Base-by-base conservation (phyloP, 2,888 invertebrate species). In the Philereme transversata region DNA sequence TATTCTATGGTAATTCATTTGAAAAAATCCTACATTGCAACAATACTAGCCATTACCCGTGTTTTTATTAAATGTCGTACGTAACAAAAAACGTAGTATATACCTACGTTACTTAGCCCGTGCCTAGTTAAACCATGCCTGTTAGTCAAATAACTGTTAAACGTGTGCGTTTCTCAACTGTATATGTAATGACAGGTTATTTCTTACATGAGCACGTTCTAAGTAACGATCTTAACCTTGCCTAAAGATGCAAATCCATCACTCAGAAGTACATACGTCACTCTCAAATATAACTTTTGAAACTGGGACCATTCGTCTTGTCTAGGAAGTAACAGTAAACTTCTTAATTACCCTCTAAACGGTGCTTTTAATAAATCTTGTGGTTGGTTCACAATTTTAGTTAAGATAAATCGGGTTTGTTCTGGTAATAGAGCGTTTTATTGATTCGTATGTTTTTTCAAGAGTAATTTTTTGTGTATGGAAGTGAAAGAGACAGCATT, bases 301-400 rank as follows among this genome's bases (percentile, higher is more conserved):
- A 69, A 68, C 63, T 70, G 57, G 57, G 58, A 62, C 65, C 72
- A 75, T 64, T 54, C 10, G 53, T 70, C 69, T 54, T 68, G 54
- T 60, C 51, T 51, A 55, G 64, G 69, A 70, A 71, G 59, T 70
- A 76, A 72, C 73, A 67, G 72, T 70, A 57, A 67, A 68, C 67
- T 64, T 76, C 72, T 77, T 76, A 77, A 76, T 76, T 76, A 72
- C 74, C 70, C 53, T 62, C 69, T 76, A 74, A 75, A 70, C 60
- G 67, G 59, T 52, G 68, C 48, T 62, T 66, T 61, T 51, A 6
- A 63, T 65, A 65, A 65, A 68, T 68, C 64, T 63, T 61, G 5
- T 8, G 35, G 57, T 52, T 53, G 47, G 58, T 53, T 57, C 60
- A 65, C 65, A 67, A 64, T 67, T 61, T 64, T 55, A 54, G 62